These are phyloP conservation scores for Antechinus flavipes DNA, from an alignment of 2,113 vertebrate species.

Conservation along the genomic window DNA sequence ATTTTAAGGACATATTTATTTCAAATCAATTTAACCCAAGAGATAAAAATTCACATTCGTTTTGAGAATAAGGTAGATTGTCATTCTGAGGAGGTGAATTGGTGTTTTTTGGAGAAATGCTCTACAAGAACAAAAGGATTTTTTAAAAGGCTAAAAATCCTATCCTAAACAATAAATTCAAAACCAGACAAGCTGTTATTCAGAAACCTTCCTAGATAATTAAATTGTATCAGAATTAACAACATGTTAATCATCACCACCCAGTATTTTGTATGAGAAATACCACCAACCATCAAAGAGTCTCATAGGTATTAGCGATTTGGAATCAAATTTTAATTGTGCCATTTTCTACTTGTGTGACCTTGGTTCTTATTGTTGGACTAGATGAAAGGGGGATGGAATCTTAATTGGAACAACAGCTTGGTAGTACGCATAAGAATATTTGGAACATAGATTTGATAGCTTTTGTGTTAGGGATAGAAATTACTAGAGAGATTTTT, in stretches of 20 bases:
- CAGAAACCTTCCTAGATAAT: constrained; percentile 35
- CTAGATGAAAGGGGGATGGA: neutral
- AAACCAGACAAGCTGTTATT: constrained; percentile 29
- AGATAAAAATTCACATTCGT: constrained; percentile 42
- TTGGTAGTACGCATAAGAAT: neutral
- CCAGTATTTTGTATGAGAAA: neutral
- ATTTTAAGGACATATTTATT: constrained; percentile 62
- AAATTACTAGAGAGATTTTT: neutral
- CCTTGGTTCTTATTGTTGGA: neutral
- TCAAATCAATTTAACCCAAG: constrained; percentile 52
- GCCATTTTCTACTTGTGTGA: neutral
- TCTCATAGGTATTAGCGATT: too few species aligned
- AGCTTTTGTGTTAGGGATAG: neutral
- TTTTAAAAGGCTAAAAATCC: neutral
- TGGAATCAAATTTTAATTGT: neutral
- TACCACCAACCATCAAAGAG: neutral
- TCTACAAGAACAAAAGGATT: constrained; percentile 42
- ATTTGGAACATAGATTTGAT: neutral
- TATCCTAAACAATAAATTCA: neutral
- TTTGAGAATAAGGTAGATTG: constrained; percentile 46
- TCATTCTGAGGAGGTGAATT: constrained; percentile 45
- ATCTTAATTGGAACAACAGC: neutral
- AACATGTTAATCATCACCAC: constrained; percentile 38
- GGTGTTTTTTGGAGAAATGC: constrained; percentile 22
- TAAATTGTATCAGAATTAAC: constrained; percentile 56